These are phyloP conservation scores for Gymnocheta viridis DNA, from an alignment of 2,888 invertebrate genomes.

Conservation along the genomic window DNA sequence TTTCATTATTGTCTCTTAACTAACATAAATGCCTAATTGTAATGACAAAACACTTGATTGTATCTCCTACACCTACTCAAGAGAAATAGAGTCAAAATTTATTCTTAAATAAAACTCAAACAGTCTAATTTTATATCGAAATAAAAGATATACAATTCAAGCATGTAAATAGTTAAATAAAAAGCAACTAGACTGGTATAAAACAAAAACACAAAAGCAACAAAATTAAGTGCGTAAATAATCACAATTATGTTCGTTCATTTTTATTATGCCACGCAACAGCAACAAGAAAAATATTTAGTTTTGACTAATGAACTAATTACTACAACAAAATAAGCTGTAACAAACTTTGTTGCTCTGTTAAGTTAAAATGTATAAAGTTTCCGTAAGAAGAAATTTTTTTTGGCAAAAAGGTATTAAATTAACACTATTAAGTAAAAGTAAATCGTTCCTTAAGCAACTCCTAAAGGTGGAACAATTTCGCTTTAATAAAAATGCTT, in stretches of 20 bases:
- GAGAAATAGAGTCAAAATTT: not conserved
- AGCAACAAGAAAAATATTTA: constrained; percentile 11
- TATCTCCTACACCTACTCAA: not conserved
- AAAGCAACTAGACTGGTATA: not conserved
- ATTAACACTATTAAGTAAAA: not conserved
- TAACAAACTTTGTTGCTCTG: constrained; percentile 14
- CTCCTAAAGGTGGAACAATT: not conserved
- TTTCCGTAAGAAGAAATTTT: not conserved
- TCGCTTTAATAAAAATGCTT: not conserved
- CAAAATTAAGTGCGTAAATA: constrained; percentile 38
- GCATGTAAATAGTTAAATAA: not conserved
- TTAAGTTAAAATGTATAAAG: constrained; percentile 14
- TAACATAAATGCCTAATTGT: constrained; percentile 24
- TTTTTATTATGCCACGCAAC: constrained; percentile 13
- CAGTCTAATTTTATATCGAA: not conserved
- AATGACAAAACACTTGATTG: constrained; percentile 28
- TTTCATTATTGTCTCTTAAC: not conserved
- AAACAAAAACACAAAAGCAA: constrained; percentile 1
- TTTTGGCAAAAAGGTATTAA: not conserved
- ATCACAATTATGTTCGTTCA: constrained; percentile 32
- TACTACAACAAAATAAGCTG: constrained; percentile 21
- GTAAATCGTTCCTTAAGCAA: not conserved
- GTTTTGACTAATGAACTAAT: constrained; percentile 54
- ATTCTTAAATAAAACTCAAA: not conserved
- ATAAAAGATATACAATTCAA: constrained; percentile 12